phyloP scores from a whole-genome alignment of 2,888 invertebrate genomes.

The Eilema depressum region DNA sequence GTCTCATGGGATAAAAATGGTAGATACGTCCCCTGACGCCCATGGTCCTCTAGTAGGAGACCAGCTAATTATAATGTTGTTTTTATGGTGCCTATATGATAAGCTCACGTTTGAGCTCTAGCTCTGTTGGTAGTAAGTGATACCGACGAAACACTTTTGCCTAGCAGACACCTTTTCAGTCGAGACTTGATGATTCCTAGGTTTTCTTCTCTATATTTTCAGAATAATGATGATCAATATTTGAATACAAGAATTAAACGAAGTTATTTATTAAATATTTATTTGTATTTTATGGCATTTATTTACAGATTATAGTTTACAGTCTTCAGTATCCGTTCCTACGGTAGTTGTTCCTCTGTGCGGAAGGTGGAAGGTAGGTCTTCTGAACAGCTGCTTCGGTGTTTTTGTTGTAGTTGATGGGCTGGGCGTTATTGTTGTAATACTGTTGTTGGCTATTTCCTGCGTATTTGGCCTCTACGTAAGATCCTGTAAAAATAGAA shows the following conservation, averaged over 20 bases:
- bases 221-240: too few species aligned
- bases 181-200: too few species aligned
- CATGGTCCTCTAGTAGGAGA: too few species aligned
- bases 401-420: slow-evolving; percentile 39
- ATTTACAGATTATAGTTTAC: slow-evolving; percentile 21
- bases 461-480: slow-evolving; percentile 73
- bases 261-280: slow-evolving; percentile 8
- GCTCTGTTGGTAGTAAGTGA: too few species aligned
- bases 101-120: too few species aligned
- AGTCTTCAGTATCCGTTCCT: slow-evolving; percentile 34
- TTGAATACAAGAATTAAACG: background rate
- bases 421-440: slow-evolving; percentile 45
- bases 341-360: slow-evolving; percentile 34
- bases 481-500: slow-evolving; percentile 65
- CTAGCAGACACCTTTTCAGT: too few species aligned
- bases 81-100: too few species aligned
- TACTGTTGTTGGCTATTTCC: slow-evolving; percentile 45
- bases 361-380: slow-evolving; percentile 66
- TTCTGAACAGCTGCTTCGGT: slow-evolving; percentile 47
- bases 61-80: too few species aligned
- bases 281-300: background rate
- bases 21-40: too few species aligned
- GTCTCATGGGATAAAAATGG: too few species aligned
- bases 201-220: too few species aligned
- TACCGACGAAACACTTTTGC: too few species aligned